Percentiles rank a stretch among this genome's conserved stretches.
Evolutionary conservation across 1,140 invertebrate genomes (phyloP).

Genomic region (Pogonomyrmex barbatus): DNA sequence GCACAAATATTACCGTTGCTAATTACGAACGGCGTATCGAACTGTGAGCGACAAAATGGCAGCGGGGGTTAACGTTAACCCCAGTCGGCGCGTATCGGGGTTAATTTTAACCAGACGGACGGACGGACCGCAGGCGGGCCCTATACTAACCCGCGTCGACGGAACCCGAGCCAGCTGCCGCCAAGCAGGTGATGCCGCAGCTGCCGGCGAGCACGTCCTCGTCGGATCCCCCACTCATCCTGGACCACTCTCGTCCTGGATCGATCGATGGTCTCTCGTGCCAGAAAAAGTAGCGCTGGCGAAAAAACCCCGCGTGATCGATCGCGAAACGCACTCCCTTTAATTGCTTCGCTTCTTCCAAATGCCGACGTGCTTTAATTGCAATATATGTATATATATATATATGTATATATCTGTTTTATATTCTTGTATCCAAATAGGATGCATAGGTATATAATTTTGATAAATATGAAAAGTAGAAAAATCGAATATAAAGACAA

Average conservation of each 20-base stretch:
- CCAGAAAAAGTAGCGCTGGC: conserved; percentile 23
- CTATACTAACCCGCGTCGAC: conserved; percentile 6
- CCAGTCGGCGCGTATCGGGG: conserved; percentile 43
- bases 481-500: background rate
- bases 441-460: background rate
- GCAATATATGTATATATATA: background rate
- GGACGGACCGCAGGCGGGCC: conserved; percentile 34
- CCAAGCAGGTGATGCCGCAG: conserved; percentile 81
- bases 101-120: conserved; percentile 63
- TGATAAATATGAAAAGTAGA: background rate
- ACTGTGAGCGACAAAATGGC: background rate
- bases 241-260: conserved; percentile 58
- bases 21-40: background rate
- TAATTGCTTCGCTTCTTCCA: conserved; percentile 39
- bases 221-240: conserved; percentile 51
- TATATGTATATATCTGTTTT: background rate
- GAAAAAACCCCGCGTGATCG: conserved; percentile 35
- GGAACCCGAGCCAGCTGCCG: conserved; percentile 72
- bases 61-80: background rate
- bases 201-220: conserved; percentile 69
- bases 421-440: background rate
- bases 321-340: conserved; percentile 38
- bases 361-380: conserved; percentile 3
- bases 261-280: conserved; percentile 15
- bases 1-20: background rate